A percentile compares a stretch with the other conserved stretches of the same genome.
phyloP scores from a whole-genome alignment of 2,888 invertebrate species.

The Dynastes tityus region DNA sequence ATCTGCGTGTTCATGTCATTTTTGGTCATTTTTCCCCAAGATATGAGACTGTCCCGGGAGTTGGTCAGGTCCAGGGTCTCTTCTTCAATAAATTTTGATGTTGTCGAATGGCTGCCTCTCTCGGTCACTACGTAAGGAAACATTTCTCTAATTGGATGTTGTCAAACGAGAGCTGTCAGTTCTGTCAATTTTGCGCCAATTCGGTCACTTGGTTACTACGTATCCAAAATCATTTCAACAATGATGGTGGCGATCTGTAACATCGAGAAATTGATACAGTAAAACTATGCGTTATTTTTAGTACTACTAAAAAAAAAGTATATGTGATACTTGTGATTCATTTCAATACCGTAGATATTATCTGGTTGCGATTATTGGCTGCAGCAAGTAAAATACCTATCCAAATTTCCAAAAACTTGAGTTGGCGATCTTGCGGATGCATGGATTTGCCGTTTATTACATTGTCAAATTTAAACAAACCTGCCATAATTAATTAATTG shows the following conservation, averaged over 20 bases:
- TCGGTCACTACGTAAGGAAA: slow-evolving; percentile 58
- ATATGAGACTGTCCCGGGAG: slow-evolving; percentile 52
- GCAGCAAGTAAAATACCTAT: too few relatives aligned
- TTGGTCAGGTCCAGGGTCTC: slow-evolving; percentile 47
- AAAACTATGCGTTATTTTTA: too few relatives aligned
- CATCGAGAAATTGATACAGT: neutral
- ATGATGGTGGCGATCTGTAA: slow-evolving; percentile 13
- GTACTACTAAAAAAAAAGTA: too few relatives aligned
- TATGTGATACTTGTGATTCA: too few relatives aligned
- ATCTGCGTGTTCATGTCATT: slow-evolving; percentile 37
- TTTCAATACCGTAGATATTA: too few relatives aligned
- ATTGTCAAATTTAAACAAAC: too few relatives aligned
- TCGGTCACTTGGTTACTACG: slow-evolving; percentile 42
- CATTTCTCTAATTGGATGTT: slow-evolving; percentile 54
- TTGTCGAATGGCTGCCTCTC: slow-evolving; percentile 50
- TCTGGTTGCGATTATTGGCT: too few relatives aligned
- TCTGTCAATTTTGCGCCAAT: slow-evolving; percentile 56
- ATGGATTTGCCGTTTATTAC: too few relatives aligned
- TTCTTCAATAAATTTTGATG: slow-evolving; percentile 53
- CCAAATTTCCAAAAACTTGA: too few relatives aligned
- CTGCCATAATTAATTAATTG: too few relatives aligned
- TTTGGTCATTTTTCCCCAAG: slow-evolving; percentile 51
- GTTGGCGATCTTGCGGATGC: too few relatives aligned
- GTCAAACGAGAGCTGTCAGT: slow-evolving; percentile 55
- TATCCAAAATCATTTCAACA: slow-evolving; percentile 1